phyloP scores from a whole-genome alignment of 2,113 vertebrate genomes.

The Ploceus nigricollis region DNA sequence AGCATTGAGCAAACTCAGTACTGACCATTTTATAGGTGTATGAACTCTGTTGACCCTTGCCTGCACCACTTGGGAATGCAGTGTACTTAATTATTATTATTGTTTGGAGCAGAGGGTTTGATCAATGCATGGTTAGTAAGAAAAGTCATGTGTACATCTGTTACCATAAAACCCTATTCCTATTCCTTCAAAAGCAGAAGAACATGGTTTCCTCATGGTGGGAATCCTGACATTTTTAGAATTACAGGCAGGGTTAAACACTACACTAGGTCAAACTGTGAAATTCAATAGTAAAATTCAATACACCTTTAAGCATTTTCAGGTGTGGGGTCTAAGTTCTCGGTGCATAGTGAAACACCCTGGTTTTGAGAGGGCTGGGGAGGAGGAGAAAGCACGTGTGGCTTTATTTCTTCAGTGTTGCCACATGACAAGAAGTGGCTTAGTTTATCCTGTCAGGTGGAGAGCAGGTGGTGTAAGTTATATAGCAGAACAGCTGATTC shows the following conservation, averaged over 20 bases:
- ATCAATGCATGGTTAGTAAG: neutral
- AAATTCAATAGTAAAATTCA: neutral
- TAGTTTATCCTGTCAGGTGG: neutral
- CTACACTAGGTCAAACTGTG: neutral
- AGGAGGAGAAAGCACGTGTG: neutral
- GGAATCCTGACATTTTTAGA: neutral
- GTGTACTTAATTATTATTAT: neutral
- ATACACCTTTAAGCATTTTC: neutral
- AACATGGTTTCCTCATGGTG: neutral
- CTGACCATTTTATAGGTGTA: neutral
- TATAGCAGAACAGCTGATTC: neutral
- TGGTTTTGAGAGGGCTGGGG: neutral
- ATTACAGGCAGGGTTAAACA: neutral
- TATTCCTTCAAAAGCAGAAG: neutral
- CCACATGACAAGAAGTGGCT: neutral
- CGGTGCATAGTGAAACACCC: fast-evolving
- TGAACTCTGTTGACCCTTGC: neutral
- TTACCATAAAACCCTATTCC: neutral
- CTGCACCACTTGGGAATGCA: neutral
- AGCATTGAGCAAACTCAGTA: neutral
- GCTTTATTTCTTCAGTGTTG: neutral
- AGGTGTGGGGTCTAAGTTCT: neutral
- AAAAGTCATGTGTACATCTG: neutral
- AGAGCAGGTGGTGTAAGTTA: neutral
- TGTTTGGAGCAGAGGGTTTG: neutral